Evolutionary conservation across 2,888 invertebrate genomes (phyloP).

Genomic region (Cantharis nigra): DNA sequence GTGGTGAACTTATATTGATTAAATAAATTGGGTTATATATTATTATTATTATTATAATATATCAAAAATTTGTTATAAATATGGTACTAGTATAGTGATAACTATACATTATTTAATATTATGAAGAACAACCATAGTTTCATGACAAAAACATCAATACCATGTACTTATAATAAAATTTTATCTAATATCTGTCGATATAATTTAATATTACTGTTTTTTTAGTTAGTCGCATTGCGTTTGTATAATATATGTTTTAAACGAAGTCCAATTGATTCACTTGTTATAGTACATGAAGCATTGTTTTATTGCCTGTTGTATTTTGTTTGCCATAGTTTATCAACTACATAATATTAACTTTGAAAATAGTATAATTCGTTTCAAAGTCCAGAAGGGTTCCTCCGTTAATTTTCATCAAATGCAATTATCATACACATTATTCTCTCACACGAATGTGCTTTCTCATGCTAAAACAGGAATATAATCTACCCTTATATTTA

Average conservation of each 20-base stretch:
- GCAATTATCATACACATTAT: constrained; percentile 14
- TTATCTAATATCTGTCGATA: no score
- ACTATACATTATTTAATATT: no score
- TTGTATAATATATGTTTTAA: neutral
- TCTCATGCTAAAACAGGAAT: constrained; percentile 26
- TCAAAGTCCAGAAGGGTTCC: neutral
- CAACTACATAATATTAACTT: neutral
- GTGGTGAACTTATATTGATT: no score
- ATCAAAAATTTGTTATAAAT: no score
- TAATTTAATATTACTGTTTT: no score
- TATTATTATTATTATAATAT: no score
- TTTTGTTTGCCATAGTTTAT: neutral
- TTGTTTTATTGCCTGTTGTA: neutral
- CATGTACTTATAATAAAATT: no score
- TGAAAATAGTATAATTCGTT: neutral
- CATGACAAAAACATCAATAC: no score
- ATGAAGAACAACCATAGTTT: no score
- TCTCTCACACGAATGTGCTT: constrained; percentile 29
- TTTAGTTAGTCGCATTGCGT: neutral
- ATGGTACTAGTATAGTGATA: no score
- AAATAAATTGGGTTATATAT: no score
- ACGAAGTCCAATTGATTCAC: neutral
- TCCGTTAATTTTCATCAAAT: neutral
- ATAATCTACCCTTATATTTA: constrained; percentile 29
- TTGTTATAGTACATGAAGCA: neutral